A percentile compares a stretch with the other conserved stretches of the same genome.
Conservation (phyloP, 2,113 vertebrate species). For the Ahaetulla prasina region DNA sequence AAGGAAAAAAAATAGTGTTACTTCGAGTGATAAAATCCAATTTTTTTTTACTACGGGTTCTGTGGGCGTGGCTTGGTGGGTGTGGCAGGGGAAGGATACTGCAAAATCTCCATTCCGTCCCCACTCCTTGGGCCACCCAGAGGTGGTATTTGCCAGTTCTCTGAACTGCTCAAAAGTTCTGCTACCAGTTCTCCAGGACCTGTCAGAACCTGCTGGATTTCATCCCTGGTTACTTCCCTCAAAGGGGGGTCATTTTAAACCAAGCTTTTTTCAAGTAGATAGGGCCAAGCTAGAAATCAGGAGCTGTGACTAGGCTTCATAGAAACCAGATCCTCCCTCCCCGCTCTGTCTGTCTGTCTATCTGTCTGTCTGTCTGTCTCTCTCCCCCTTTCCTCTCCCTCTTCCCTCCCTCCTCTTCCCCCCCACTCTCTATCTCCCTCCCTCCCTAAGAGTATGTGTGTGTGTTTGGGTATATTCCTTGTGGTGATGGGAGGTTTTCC, state of each 20-base stretch:
- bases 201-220: too few relatives aligned
- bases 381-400: too few relatives aligned
- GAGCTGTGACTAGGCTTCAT: constrained; percentile 14
- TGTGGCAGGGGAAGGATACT: too few relatives aligned
- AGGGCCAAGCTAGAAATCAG: not conserved
- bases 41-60: too few relatives aligned
- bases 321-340: not conserved
- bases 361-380: too few relatives aligned
- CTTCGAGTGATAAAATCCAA: not conserved
- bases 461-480: constrained; percentile 18
- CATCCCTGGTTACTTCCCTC: not conserved
- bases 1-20: constrained; percentile 43
- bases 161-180: too few relatives aligned
- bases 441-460: not conserved
- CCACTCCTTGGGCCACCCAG: too few relatives aligned
- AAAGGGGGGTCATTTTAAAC: constrained; percentile 23
- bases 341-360: too few relatives aligned
- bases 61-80: too few relatives aligned
- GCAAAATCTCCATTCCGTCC: too few relatives aligned
- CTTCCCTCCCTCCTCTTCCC: not conserved
- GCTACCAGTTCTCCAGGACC: too few relatives aligned
- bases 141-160: too few relatives aligned
- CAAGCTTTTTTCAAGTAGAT: not conserved
- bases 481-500: not conserved
- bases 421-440: not conserved